A percentile compares a stretch with the other conserved stretches of the same genome.
These are phyloP conservation scores for Aldrovandia affinis DNA, from an alignment of 2,797 vertebrate genomes.

Conservation along the genomic window DNA sequence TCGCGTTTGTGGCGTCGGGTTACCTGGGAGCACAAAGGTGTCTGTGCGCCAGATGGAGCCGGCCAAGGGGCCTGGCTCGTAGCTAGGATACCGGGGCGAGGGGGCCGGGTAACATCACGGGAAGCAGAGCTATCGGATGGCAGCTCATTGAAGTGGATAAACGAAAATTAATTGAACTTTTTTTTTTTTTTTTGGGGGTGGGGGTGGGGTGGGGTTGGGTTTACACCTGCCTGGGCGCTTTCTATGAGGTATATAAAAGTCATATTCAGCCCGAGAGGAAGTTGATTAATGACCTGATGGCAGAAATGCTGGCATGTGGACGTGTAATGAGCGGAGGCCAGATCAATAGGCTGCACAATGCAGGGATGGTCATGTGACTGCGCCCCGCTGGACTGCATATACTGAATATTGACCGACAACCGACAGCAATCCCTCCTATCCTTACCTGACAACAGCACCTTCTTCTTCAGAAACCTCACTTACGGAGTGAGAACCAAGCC, in stretches of 20 bases:
- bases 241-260: neutral
- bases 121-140: slow-evolving; percentile 16
- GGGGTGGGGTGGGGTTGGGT: neutral
- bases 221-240: neutral
- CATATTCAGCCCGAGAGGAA: slow-evolving; percentile 18
- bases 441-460: neutral
- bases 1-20: slow-evolving; percentile 19
- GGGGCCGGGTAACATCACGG: slow-evolving; percentile 17
- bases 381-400: neutral
- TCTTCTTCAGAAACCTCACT: neutral
- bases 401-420: neutral
- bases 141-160: slow-evolving; percentile 21
- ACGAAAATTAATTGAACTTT: slow-evolving; percentile 23
- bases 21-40: slow-evolving; percentile 14
- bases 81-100: neutral
- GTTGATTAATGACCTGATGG: slow-evolving; percentile 40
- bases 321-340: slow-evolving; percentile 30
- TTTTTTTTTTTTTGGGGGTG: neutral
- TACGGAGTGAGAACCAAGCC: no score
- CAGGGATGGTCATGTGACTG: neutral
- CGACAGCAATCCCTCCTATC: neutral
- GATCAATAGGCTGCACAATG: slow-evolving; percentile 39
- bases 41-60: slow-evolving; percentile 1
- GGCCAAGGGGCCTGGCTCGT: neutral
- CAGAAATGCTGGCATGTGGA: slow-evolving; percentile 41